Evolutionary conservation across 2,113 vertebrate species (phyloP).

Genomic region (Orcinus orca): DNA sequence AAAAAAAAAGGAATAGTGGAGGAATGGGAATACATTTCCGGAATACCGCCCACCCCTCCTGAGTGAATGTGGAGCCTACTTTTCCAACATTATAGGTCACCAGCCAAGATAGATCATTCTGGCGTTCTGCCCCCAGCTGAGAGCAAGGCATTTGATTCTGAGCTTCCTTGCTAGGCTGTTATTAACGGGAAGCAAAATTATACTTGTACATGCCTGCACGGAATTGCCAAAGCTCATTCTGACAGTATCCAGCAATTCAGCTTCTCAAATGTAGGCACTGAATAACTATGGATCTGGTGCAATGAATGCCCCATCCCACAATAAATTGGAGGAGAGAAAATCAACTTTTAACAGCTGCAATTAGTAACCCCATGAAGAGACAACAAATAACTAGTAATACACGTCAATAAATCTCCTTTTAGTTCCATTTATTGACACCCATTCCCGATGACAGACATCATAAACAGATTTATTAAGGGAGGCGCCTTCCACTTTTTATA

Average conservation of each 20-base stretch:
- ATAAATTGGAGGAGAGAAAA: slow-evolving; percentile 38
- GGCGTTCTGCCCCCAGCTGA: slow-evolving; percentile 67
- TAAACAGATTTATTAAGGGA: neutral
- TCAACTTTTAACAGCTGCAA: slow-evolving; percentile 24
- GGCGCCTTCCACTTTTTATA: neutral
- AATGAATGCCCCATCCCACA: slow-evolving; percentile 40
- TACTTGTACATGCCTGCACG: slow-evolving; percentile 70
- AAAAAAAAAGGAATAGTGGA: neutral
- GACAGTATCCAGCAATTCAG: slow-evolving; percentile 76
- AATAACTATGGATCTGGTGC: slow-evolving; percentile 67
- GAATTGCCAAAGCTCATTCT: slow-evolving; percentile 76
- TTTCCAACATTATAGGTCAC: slow-evolving; percentile 56
- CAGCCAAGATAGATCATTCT: slow-evolving; percentile 52
- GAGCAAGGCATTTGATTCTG: slow-evolving; percentile 68
- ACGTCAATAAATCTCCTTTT: neutral
- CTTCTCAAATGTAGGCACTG: slow-evolving; percentile 72
- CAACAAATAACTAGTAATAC: slow-evolving; percentile 8
- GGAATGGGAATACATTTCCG: slow-evolving; percentile 51
- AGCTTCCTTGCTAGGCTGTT: slow-evolving; percentile 77
- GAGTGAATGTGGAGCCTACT: slow-evolving; percentile 22
- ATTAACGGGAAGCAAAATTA: slow-evolving; percentile 84
- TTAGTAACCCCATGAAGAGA: slow-evolving; percentile 31
- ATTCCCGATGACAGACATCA: neutral
- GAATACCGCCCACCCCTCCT: slow-evolving; percentile 54
- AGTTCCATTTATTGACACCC: neutral